Evolutionary conservation across 2,888 invertebrate genomes (phyloP).

Genomic region (Pharmacophagus antenor): DNA sequence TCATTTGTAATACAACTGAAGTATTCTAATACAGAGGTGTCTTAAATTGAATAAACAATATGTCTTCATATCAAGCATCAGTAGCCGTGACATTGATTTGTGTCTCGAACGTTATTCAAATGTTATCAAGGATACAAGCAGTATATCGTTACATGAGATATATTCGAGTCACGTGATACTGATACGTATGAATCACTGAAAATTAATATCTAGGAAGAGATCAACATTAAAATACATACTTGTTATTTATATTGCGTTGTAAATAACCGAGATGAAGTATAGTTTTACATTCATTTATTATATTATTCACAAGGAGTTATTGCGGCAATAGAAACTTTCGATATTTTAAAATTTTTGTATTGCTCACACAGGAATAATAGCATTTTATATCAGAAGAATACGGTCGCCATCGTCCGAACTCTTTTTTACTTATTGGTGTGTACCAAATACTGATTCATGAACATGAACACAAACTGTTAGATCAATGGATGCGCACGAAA

Average conservation of each 20-base stretch:
- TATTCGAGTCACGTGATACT: constrained; percentile 10
- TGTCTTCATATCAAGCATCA: constrained; percentile 20
- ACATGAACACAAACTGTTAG: constrained; percentile 8
- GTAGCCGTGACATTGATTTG: constrained; percentile 29
- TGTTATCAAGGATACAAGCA: constrained; percentile 20
- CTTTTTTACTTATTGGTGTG: not conserved
- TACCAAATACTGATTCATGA: not conserved
- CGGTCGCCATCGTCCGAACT: no score
- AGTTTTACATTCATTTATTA: no score
- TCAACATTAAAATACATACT: not conserved
- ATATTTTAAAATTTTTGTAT: no score
- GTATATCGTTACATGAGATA: constrained; percentile 14
- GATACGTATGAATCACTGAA: constrained; percentile 12
- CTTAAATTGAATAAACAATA: constrained; percentile 15
- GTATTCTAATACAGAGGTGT: constrained; percentile 7
- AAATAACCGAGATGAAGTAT: not conserved
- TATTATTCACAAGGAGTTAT: no score
- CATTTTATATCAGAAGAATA: no score
- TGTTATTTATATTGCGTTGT: not conserved
- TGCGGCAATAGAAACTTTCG: no score
- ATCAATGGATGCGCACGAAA: constrained; percentile 22
- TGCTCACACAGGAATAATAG: no score
- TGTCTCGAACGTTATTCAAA: constrained; percentile 25
- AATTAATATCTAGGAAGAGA: constrained; percentile 24
- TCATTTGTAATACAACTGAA: constrained; percentile 3